Percentiles rank a stretch among this genome's conserved stretches.
Evolutionary conservation across 2,797 vertebrate species (phyloP).

Genomic region (Eulemur mongoz): DNA sequence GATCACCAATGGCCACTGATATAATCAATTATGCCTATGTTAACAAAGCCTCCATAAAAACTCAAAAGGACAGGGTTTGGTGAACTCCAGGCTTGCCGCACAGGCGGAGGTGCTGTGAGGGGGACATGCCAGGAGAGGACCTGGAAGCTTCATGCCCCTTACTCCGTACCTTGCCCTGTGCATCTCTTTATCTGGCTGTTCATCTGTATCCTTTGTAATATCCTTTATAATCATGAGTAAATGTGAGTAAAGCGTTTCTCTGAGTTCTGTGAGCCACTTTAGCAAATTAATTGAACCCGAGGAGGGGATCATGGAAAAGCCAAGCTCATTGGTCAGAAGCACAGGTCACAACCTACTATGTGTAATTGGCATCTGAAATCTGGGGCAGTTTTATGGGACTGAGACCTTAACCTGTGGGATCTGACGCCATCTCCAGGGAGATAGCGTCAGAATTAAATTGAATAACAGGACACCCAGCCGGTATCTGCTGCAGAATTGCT

Average conservation of each 20-base stretch:
- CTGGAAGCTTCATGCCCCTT: background rate
- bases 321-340: background rate
- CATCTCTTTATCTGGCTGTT: background rate
- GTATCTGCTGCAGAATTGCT: background rate
- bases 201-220: background rate
- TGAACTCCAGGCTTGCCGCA: background rate
- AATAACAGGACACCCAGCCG: background rate
- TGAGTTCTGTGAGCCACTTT: background rate
- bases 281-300: background rate
- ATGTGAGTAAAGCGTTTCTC: background rate
- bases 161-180: background rate
- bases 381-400: background rate
- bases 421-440: background rate
- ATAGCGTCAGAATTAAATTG: background rate
- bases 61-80: background rate
- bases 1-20: background rate
- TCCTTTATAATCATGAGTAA: background rate
- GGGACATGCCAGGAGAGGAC: background rate
- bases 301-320: background rate
- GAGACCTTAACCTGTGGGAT: background rate
- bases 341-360: background rate
- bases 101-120: background rate
- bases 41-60: background rate
- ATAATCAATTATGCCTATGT: background rate
- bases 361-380: background rate